These are phyloP conservation scores for Proisotoma minuta DNA, from an alignment of 2,888 invertebrate species.

Conservation along the genomic window DNA sequence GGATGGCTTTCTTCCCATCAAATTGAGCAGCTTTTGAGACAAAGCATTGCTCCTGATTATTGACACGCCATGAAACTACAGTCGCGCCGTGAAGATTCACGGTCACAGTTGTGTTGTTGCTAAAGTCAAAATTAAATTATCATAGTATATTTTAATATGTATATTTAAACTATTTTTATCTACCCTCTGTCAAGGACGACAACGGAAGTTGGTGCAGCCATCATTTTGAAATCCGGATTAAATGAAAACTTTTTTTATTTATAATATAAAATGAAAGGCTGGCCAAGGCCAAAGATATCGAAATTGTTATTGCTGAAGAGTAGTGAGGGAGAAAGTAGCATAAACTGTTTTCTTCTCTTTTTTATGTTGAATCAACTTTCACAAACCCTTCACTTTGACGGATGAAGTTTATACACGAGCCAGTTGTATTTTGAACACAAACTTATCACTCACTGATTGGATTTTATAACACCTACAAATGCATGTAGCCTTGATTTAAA, in stretches of 20 bases:
- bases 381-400: too few relatives aligned
- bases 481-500: too few relatives aligned
- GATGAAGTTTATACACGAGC: too few relatives aligned
- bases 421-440: too few relatives aligned
- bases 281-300: background rate
- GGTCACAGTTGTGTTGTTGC: background rate
- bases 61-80: slow-evolving; percentile 92
- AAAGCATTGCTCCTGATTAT: slow-evolving; percentile 93
- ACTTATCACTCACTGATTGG: too few relatives aligned
- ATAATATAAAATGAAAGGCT: background rate
- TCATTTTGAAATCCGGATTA: slow-evolving; percentile 26
- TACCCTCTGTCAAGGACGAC: slow-evolving; percentile 88
- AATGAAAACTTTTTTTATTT: background rate
- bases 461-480: too few relatives aligned
- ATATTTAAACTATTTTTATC: background rate
- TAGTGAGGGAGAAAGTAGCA: too few relatives aligned
- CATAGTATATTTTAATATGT: background rate
- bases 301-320: background rate
- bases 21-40: slow-evolving; percentile 91
- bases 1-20: slow-evolving; percentile 91
- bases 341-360: too few relatives aligned
- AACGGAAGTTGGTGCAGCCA: slow-evolving; percentile 79
- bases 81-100: slow-evolving; percentile 67
- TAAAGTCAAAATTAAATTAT: background rate
- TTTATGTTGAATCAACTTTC: too few relatives aligned